phyloP scores from a whole-genome alignment of 2,113 vertebrate genomes.

The Microcebus griseorufus region DNA sequence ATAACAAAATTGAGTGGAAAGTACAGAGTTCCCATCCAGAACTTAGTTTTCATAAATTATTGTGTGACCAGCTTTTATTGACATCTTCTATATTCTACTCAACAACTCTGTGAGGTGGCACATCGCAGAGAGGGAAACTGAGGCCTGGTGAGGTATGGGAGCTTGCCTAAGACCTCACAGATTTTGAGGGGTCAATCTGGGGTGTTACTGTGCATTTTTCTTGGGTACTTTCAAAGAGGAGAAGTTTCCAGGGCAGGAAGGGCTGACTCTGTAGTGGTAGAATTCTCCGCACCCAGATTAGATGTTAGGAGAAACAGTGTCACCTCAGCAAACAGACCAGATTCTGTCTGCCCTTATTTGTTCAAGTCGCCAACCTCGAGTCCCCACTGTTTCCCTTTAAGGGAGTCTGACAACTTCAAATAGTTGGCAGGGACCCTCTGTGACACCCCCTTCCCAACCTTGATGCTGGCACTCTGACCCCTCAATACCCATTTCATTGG shows the following conservation, averaged over 20 bases:
- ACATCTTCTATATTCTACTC: background rate
- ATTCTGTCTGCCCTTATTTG: too few relatives aligned
- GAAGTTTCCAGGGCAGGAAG: background rate
- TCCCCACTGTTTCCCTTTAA: background rate
- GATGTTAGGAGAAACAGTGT: background rate
- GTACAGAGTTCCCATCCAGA: background rate
- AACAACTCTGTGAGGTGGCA: background rate
- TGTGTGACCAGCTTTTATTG: background rate
- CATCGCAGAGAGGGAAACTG: background rate
- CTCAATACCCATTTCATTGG: background rate
- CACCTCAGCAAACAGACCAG: too few relatives aligned
- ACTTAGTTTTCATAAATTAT: background rate
- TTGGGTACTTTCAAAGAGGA: background rate
- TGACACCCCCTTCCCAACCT: background rate
- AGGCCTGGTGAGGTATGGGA: background rate
- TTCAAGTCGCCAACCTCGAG: background rate
- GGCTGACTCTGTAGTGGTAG: background rate
- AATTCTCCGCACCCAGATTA: background rate
- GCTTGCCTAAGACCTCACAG: rapidly evolving
- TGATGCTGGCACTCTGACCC: background rate
- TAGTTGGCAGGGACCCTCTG: background rate
- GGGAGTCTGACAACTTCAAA: background rate
- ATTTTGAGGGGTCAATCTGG: background rate
- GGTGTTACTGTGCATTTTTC: background rate
- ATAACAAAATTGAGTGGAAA: background rate